Evolutionary conservation across 2,113 vertebrate species (phyloP), one percentile per base, ranked within the genome.

Genomic region (Numenius arquata): DNA sequence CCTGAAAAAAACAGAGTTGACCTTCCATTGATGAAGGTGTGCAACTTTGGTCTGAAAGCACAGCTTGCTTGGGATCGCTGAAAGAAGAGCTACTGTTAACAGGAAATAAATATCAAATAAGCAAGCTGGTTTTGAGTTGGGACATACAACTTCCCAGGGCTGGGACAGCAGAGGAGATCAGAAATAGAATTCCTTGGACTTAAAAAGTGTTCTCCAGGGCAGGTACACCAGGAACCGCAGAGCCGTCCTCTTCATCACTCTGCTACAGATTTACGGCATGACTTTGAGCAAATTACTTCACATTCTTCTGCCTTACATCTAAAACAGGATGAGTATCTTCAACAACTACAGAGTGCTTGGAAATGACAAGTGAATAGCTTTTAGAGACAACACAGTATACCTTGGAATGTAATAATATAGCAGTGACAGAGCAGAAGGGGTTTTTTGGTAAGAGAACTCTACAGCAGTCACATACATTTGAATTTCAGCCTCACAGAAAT

Each of bases 1-100:
- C 50, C 25, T 63, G 38, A 68, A 89, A 78, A 62, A 56, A 78
- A 3, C 5, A 43, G 47, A 73, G 22, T 30, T 78, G 40, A 75
- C 25, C 0, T 0, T 43, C 16, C 66, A 45, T 23, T 71, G 76
- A 66, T 9, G 16, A 61, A 77, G 23, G 21, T 2, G 3, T 2
- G 14, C 0, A 2, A 36, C 68, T 95, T 41, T 36, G n/a, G 55
- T 59, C 43, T 80, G 22, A 91, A 72, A 53, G 43, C 48, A 63
- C 18, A 83, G n/a, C 19, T 66, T 85, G 25, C 25, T 41, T 17
- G 47, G 38, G 21, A 55, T 11, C 1, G 4, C 8, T 40, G 17
- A n/a, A 88, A 61, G 61, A 91, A 52, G 29, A 76, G 25, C 71
- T 70, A 14, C 36, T 45, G 6, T 30, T 48, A 84, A 50, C 6